Evolutionary conservation across 2,797 vertebrate species (phyloP).

Genomic region (Steatocranus sp.): DNA sequence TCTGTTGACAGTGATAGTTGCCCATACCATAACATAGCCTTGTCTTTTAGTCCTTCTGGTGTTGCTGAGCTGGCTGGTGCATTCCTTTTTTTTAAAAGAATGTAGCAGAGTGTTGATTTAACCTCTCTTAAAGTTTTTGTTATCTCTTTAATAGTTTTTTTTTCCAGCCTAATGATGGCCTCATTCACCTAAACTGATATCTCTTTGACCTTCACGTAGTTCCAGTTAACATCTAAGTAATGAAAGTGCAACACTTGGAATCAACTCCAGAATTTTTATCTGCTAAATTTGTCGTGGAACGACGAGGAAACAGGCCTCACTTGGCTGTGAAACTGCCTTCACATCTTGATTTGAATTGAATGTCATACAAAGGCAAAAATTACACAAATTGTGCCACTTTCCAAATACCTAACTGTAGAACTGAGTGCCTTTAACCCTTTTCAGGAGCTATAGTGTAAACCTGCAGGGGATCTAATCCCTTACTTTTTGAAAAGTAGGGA

Average conservation of each 20-base stretch:
- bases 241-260: background rate
- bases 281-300: background rate
- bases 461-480: conserved; percentile 37
- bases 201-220: background rate
- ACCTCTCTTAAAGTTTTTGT: background rate
- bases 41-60: background rate
- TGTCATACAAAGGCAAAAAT: background rate
- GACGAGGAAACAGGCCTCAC: background rate
- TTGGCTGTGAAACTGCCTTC: background rate
- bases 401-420: background rate
- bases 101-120: background rate
- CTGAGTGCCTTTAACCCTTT: conserved; percentile 19
- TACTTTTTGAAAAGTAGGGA: conserved; percentile 11
- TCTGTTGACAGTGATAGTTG: background rate
- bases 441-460: background rate
- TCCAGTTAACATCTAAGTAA: background rate
- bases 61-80: background rate
- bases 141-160: background rate
- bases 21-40: background rate
- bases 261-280: background rate
- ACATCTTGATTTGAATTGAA: background rate
- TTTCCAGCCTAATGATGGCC: background rate
- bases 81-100: background rate
- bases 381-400: background rate
- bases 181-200: background rate